Evolutionary conservation across 2,797 vertebrate species (phyloP), one percentile per base, ranked within the genome.

Genomic region (Cossypha niveicapilla): DNA sequence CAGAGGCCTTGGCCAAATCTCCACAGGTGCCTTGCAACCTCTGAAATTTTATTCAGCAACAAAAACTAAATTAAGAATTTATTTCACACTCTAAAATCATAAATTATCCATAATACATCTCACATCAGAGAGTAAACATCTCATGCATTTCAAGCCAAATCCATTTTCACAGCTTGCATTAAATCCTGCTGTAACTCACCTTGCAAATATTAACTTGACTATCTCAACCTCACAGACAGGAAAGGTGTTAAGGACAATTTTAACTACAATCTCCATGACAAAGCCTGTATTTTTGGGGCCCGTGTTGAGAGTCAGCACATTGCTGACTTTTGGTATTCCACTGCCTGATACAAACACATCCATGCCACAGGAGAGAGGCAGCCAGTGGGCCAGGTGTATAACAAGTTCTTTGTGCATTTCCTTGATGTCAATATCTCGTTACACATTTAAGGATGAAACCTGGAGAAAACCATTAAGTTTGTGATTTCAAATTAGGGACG

Each of bases 191-290:
- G 11, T 5, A 54, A 32, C 90, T 81, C 75, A 71, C 57, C 85
- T 66, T 58, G 73, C 57, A 85, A 42, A 63, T 66, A 87, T 24
- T 82, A 72, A 86, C 73, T 57, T 35, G 51, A 51, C 57, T 93
- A 84, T 79, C 83, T 86, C 71, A 35, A 45, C 35, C 93, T 74
- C 71, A 35, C 83, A 93, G 85, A 75, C 67, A 79, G 30, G 17
- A 39, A 44, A n/a, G 39, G 19, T n/a, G 23, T 34, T 27, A 68
- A 25, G 3, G 7, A 66, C 35, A 41, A 37, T n/a, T 94, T 78
- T 37, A 68, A 65, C n/a, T 9, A 10, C 0, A 3, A 32, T 24
- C 28, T 9, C 62, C 62, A 37, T 3, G 54, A 57, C 56, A 88
- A 79, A 81, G 34, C 7, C 45, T 18, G 16, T 17, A 32, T 60